Evolutionary conservation across 2,888 invertebrate species (phyloP).

Genomic region (Callyntrura sp.): DNA sequence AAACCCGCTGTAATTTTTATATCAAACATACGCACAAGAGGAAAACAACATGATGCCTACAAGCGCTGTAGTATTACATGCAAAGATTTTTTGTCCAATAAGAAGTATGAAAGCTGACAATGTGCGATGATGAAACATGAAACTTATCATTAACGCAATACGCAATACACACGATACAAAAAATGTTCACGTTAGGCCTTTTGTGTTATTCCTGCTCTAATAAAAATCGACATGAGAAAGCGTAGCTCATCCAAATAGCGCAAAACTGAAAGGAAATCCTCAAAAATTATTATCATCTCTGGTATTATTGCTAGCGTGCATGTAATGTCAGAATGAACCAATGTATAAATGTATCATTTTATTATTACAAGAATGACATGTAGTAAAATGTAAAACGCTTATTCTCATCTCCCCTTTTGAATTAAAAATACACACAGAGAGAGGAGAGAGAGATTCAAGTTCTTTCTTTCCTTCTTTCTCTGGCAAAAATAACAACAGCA

Average conservation of each 20-base stretch:
- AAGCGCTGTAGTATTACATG: too few relatives aligned
- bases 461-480: constrained; percentile 22
- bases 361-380: constrained; percentile 5
- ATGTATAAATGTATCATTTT: constrained; percentile 14
- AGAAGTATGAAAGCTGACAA: constrained; percentile 31
- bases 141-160: constrained; percentile 18
- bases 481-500: constrained; percentile 23
- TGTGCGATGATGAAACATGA: too few relatives aligned
- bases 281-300: neutral
- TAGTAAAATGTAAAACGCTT: constrained; percentile 23
- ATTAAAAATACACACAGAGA: constrained; percentile 35
- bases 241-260: constrained; percentile 47
- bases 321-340: constrained; percentile 15
- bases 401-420: constrained; percentile 36
- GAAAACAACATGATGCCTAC: too few relatives aligned
- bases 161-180: neutral
- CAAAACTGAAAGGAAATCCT: constrained; percentile 43
- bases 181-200: too few relatives aligned
- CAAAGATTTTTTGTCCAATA: neutral
- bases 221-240: neutral
- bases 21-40: neutral
- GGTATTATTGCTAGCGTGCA: constrained; percentile 53
- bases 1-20: constrained; percentile 55
- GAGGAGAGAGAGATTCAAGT: too few relatives aligned
- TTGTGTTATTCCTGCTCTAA: too few relatives aligned